Base-by-base conservation (phyloP, 1,140 invertebrate species). In the Tetranychus cinnabarinus region DNA sequence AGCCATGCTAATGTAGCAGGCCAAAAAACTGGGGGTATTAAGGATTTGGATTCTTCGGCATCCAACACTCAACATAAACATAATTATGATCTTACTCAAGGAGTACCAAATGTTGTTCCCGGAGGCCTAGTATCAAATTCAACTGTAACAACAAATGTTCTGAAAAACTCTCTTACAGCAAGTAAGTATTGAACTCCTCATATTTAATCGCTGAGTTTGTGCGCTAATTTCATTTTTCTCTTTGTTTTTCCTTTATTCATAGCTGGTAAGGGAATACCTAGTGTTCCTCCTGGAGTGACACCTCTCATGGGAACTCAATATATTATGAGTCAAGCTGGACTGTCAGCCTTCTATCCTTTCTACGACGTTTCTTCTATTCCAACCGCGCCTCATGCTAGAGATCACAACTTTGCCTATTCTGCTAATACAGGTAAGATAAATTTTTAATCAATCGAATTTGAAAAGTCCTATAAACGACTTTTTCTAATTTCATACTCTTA, bases 131-230 rank as follows among this genome's bases (percentile, higher is more conserved):
- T 58, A 15, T 45, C 37, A n/a, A 58, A 58, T 58, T 45, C 57
- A 46, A 58, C 57, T 39, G 42, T 58, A 6, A 58, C 57, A 39
- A 58, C 57, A 10, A 58, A 58, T 58, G 57, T 58, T 12, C 33
- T 58, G 12, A 58, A 58, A 58, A 58, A 58, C 36, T 58, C 57
- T 42, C 42, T 58, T 13, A 58, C 57, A 2, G 57, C 57, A 45
- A 58, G 55, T 56, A 56, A 36, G 55, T 56, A 15, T 15, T 36
- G 10, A 10, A 36, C 37, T 15, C 31, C 31, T 1, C 8, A 56
- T 56, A 12, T 36, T 6, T 36, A 35, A n/a, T 23, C 23, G 23
- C 23, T 23, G 23, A 23, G 23, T 23, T 23, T 23, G 23, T 52
- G 2, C 6, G 8, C 31, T 33, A 23, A 31, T 23, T 13, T 2